Evolutionary conservation across 2,888 invertebrate species (phyloP).

Genomic region (Lasioglossum vierecki): DNA sequence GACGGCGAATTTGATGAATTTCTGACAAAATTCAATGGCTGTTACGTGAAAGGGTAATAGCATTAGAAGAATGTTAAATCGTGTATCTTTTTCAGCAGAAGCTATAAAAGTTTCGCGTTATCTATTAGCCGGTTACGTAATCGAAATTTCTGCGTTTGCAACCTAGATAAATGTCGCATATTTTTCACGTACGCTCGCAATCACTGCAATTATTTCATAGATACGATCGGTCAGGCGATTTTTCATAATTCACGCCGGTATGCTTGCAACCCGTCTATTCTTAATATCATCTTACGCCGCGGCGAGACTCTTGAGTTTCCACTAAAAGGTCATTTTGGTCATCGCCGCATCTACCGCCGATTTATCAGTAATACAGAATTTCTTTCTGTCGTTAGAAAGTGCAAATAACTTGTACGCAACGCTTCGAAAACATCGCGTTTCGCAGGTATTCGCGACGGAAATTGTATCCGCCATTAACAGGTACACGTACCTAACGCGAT

Average conservation of each 20-base stretch:
- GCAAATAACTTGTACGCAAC: not conserved
- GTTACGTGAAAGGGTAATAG: no score
- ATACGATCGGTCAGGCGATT: not conserved
- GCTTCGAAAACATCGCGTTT: not conserved
- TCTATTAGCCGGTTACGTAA: not conserved
- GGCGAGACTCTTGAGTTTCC: not conserved
- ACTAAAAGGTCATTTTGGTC: constrained; percentile 9
- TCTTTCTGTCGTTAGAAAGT: constrained; percentile 17
- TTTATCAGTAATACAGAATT: constrained; percentile 16
- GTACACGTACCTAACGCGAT: not conserved
- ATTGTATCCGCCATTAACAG: no score
- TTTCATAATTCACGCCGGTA: not conserved
- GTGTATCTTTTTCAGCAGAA: not conserved
- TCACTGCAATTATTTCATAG: not conserved
- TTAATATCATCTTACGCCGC: not conserved
- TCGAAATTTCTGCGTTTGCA: not conserved
- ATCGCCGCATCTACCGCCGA: constrained; percentile 10
- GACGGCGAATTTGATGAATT: no score
- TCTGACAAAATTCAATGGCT: no score
- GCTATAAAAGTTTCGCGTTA: not conserved
- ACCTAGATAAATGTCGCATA: not conserved
- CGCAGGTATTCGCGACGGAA: not conserved
- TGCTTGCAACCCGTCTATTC: not conserved
- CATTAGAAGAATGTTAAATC: not conserved
- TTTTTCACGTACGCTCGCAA: not conserved